Evolutionary conservation across 2,113 vertebrate genomes (phyloP).

Genomic region (Lampris incognitus): DNA sequence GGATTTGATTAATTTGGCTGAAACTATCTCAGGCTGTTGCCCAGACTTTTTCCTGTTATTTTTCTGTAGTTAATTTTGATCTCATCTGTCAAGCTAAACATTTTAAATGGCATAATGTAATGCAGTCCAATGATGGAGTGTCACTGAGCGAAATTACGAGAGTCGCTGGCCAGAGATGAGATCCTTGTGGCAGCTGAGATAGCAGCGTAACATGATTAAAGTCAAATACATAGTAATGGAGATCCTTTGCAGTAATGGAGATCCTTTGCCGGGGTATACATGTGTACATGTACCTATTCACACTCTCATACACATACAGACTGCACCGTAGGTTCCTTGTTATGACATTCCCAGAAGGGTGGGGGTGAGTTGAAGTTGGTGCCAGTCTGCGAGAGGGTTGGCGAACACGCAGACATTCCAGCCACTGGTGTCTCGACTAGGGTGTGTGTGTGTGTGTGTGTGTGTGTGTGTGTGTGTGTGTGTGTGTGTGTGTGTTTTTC

Average conservation of each 20-base stretch:
- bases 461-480: conserved; percentile 16
- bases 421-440: conserved; percentile 36
- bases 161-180: conserved; percentile 34
- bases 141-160: conserved; percentile 4
- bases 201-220: too few species aligned
- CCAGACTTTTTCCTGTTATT: too few species aligned
- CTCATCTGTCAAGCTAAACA: too few species aligned
- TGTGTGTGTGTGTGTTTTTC: not conserved
- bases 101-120: too few species aligned
- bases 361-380: conserved; percentile 57
- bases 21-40: not conserved
- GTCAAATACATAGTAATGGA: too few species aligned
- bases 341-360: conserved; percentile 58
- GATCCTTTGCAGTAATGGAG: not conserved
- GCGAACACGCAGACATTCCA: conserved; percentile 69
- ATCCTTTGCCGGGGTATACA: not conserved
- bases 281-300: not conserved
- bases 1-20: not conserved
- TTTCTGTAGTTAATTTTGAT: too few species aligned
- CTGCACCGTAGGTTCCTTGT: conserved; percentile 33
- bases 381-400: conserved; percentile 74
- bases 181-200: conserved; percentile 5
- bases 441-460: conserved; percentile 17
- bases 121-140: too few species aligned
- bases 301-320: conserved; percentile 20